Base-by-base conservation (phyloP, 2,888 invertebrate species). In the Psococerastis gibbosa region DNA sequence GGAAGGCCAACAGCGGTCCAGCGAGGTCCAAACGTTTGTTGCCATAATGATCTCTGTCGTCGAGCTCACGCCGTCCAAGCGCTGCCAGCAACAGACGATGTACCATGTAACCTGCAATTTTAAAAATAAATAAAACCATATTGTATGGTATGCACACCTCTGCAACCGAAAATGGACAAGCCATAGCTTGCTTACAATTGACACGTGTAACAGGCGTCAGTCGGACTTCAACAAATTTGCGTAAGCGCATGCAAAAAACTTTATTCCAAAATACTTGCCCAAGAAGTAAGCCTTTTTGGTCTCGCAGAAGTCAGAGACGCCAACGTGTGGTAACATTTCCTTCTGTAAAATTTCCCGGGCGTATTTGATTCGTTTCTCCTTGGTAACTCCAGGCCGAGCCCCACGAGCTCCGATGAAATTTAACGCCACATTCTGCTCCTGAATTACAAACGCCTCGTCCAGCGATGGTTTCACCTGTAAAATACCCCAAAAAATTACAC, bases 1-100 rank as follows among this genome's bases (percentile, higher is more conserved):
- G 68, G 60, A 95, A 97, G 27, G 98, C 97, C 47, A 99, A 61
- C 44, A 99, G 62, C 1, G 98, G 98, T 6, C 98, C 98, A 52
- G 98, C 98, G 48, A 99, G 68, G 67, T 99, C 98, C 44, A 99
- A 68, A 53, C 98, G 73, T 61, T 99, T 99, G 63, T 99, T 97
- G 33, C 98, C 98, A 61, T 98, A 97, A 63, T 99, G 98, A 95
- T 99, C 98, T 58, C 98, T 76, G 70, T 99, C 98, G 63, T 99
- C 98, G 35, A 97, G 69, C 64, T 98, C 97, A 50, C 97, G 70
- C n/a, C 98, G 71, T 48, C 92, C 92, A 46, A 98, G 66, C 11
- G 97, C 83, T 42, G 97, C 97, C 49, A 97, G 64, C 43, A 99
- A 65, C 46, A 99, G 65, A 51, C 98, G 74, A 61, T 99, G 97